phyloP scores from a whole-genome alignment of 2,797 vertebrate species.

The Poecilia gillii region DNA sequence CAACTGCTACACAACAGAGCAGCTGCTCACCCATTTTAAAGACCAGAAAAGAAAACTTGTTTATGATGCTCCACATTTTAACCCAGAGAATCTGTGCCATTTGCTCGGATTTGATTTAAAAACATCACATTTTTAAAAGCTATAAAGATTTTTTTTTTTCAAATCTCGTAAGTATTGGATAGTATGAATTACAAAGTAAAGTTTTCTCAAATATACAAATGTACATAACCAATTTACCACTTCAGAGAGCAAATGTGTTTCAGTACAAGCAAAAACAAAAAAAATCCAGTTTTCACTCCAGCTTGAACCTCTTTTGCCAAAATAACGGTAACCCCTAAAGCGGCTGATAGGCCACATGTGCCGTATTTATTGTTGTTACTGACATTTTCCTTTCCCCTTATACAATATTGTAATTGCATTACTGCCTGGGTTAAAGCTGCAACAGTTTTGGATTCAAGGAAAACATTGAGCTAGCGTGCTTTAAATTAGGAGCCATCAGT shows the following conservation, averaged over 20 bases:
- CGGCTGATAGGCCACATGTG: not conserved
- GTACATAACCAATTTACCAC: not conserved
- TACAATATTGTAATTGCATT: not conserved
- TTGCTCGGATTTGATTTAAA: not conserved
- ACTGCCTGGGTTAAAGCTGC: slow-evolving; percentile 21
- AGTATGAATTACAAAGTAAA: not conserved
- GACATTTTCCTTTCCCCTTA: not conserved
- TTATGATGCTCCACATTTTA: not conserved
- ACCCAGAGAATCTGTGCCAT: not conserved
- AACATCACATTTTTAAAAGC: not conserved
- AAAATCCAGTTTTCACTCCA: not conserved
- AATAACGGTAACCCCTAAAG: not conserved
- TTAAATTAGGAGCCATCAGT: slow-evolving; percentile 17
- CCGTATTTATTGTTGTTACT: not conserved
- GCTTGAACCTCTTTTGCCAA: not conserved
- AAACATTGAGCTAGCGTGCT: slow-evolving; percentile 9
- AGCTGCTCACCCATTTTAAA: not conserved
- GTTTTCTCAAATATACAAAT: not conserved
- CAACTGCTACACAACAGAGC: not conserved
- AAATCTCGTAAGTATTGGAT: not conserved
- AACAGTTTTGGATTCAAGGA: slow-evolving; percentile 2
- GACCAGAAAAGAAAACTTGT: not conserved
- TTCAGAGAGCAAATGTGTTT: not conserved
- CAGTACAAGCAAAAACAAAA: not conserved
- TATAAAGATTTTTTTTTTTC: not conserved